Evolutionary conservation across 1,140 invertebrate species (phyloP), one percentile per base, ranked within the genome.

Genomic region (Halyomorpha halys): DNA sequence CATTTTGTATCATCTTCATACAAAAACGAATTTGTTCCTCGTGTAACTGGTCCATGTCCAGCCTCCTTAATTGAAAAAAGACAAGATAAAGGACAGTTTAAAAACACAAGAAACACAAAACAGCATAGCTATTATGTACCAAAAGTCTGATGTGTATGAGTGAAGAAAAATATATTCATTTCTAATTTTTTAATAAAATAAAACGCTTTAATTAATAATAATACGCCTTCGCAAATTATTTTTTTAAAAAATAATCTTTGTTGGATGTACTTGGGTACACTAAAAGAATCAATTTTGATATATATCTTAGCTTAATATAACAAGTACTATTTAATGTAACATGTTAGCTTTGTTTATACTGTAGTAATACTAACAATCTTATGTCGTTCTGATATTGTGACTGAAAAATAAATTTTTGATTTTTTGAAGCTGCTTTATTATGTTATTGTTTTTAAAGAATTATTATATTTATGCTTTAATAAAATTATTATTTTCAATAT

Each of bases 61-160:
- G 89, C 86, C 6, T 79, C 87, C 27, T 76, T 89, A 16, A 79
- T 91, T 13, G 85, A 90, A 69, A 78, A 81, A 0, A 82, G 86
- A 51, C 79, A 82, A 65, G 82, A 85, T 53, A 66, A 66, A 25
- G 64, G 61, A 23, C 62, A 70, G 15, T 91, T 87, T 73, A 87
- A 87, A 72, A 87, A 90, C 69, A 88, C 87, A 1, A 80, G 88
- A 65, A 86, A 90, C 72, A 88, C 88, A 0, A 83, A 81, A 54
- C 84, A 87, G 71, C 89, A 91, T 71, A 89, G 89, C 72, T 91
- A 90, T 72, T 91, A 90, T 71, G 79, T 86, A 72, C 81, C 86
- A 23, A 70, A 68, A 65, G 67, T 69, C 30, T 66, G 64, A 65
- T 25, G 34, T 13, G 34, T 13, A 39, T 39, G 1, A 39, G 11